phyloP scores from a whole-genome alignment of 2,113 vertebrate genomes.

The Sinocyclocheilus anshuiensis region DNA sequence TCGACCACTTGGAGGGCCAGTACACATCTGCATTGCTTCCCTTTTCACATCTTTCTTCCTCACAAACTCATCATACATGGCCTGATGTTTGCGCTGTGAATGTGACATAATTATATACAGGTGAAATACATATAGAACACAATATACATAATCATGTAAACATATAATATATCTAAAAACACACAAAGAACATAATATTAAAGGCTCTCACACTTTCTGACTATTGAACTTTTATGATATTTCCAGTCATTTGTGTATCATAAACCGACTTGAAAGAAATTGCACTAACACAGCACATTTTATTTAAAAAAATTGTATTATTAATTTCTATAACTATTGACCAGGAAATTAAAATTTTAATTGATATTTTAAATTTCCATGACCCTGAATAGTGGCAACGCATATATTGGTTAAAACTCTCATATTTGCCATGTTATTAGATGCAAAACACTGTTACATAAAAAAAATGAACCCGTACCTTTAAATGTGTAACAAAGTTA shows the following conservation, averaged over 20 bases:
- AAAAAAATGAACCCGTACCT: conserved; percentile 65
- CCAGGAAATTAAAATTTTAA: not conserved
- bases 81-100: conserved; percentile 77
- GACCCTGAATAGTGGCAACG: not conserved
- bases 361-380: not conserved
- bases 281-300: not conserved
- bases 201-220: not conserved
- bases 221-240: not conserved
- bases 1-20: conserved; percentile 47
- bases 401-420: not conserved
- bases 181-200: not conserved
- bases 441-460: not conserved
- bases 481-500: conserved; percentile 83
- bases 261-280: not conserved
- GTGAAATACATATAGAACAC: not conserved
- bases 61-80: conserved; percentile 83
- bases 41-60: conserved; percentile 81
- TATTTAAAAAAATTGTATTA: not conserved
- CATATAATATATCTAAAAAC: not conserved
- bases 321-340: not conserved
- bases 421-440: not conserved
- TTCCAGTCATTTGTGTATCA: not conserved
- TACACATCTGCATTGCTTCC: conserved; percentile 71
- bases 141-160: not conserved
- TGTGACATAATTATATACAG: not conserved